Conservation (phyloP, 2,888 invertebrate genomes). For the Drosophila falleni region DNA sequence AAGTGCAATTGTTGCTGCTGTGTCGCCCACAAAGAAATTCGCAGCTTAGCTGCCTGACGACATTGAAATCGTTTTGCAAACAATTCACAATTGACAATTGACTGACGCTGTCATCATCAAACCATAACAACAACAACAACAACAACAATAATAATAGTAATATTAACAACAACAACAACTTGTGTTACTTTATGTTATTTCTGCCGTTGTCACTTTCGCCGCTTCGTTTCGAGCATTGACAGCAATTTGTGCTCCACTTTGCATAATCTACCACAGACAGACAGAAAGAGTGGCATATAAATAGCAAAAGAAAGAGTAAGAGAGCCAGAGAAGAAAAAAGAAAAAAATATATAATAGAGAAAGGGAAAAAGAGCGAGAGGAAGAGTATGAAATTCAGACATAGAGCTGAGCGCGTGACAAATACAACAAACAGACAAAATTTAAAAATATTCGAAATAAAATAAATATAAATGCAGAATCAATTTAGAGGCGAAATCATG, state of each 20-base stretch:
- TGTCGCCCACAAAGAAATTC: slow-evolving; percentile 33
- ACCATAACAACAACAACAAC: slow-evolving; percentile 5
- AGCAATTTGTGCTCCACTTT: slow-evolving; percentile 60
- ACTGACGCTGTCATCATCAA: slow-evolving; percentile 47
- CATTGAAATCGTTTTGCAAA: slow-evolving; percentile 52
- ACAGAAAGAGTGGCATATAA: slow-evolving; percentile 5
- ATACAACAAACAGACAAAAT: neutral
- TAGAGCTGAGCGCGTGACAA: neutral
- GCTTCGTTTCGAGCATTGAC: slow-evolving; percentile 51
- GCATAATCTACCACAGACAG: slow-evolving; percentile 19
- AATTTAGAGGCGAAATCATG: no score
- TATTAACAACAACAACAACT: slow-evolving; percentile 7
- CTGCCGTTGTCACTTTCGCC: slow-evolving; percentile 63
- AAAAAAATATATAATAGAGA: neutral
- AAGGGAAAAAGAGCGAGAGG: neutral
- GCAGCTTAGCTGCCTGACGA: slow-evolving; percentile 17
- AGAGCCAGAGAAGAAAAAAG: no score
- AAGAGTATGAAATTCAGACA: neutral
- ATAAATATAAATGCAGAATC: no score
- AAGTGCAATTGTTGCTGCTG: slow-evolving; percentile 52
- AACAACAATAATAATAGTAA: neutral
- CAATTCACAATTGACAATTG: slow-evolving; percentile 44
- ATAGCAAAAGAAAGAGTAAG: neutral
- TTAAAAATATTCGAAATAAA: no score
- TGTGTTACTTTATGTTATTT: neutral